Base-by-base conservation (phyloP, 1,140 invertebrate species). In the Archegozetes longisetosus region DNA sequence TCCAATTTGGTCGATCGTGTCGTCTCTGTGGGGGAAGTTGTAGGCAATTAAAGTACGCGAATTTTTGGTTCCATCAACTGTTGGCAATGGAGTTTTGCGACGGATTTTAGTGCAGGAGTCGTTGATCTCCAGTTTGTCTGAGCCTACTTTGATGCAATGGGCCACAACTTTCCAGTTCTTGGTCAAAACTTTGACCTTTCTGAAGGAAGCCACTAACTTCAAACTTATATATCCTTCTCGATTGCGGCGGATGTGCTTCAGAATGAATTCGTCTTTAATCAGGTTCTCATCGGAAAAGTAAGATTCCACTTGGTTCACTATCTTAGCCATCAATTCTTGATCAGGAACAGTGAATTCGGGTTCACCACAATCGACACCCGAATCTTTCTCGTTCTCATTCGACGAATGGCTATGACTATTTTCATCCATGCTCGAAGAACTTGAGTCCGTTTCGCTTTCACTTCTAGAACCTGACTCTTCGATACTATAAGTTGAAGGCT, bases 241-340 rank as follows among this genome's bases (percentile, higher is more conserved):
- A 70, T 94, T 93, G 24, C 90, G 78, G 29, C 87, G 81, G 2
- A 95, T 89, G 71, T 95, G 90, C 71, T 96, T 96, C 40, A 95
- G 72, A 4, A 96, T 74, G 71, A 96, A 96, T 1, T 89, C 89
- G 70, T 96, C 91, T 72, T 93, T 94, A 1, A 88, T 81, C 60
- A 96, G 89, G 69, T 91, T 92, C 22, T 84, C 87, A 70, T 95
- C 89, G 58, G 88, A 91, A 70, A 96, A 94, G 72, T 94, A 94
- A 70, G 87, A 92, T 73, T 91, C 88, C 6, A 91, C 87, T 70
- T 89, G 85, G 46, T 82, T 77, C 46, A 86, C 67, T 60, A 59
- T 65, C 22, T 46, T 56, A 22, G 24, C 6, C 1, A 53, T 49
- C 2, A 49, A 51, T 20, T 61, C 62, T 14, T 53, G 47, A 27